These are phyloP conservation scores for Coelogynopora nodosa DNA, from an alignment of 2,888 invertebrate species.

Conservation along the genomic window DNA sequence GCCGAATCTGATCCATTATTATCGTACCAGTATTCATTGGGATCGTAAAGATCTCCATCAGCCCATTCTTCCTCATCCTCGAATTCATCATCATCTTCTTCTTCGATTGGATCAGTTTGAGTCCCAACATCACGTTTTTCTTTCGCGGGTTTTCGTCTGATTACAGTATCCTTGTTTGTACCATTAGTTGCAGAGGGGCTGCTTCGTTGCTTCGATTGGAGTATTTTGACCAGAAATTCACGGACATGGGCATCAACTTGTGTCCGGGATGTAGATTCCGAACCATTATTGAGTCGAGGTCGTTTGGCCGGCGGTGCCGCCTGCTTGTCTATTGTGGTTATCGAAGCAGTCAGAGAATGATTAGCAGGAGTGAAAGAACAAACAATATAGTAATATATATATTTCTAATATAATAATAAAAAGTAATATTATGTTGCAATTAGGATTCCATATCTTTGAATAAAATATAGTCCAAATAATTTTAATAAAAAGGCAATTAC, in stretches of 20 bases:
- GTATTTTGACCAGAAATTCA: constrained; percentile 2
- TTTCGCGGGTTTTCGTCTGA: background rate
- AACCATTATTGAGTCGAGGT: background rate
- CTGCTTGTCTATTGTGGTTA: background rate
- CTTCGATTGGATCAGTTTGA: background rate
- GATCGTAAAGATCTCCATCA: background rate
- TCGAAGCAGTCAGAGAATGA: background rate
- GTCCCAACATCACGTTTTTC: constrained; percentile 1
- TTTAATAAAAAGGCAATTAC: too few relatives aligned
- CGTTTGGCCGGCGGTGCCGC: background rate
- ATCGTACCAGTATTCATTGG: constrained; percentile 1
- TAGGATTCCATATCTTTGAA: too few relatives aligned
- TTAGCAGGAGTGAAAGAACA: background rate
- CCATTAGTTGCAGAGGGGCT: background rate
- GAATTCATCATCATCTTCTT: background rate
- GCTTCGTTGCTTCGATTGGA: background rate
- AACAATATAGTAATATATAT: background rate
- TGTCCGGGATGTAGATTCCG: background rate
- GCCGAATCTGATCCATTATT: background rate
- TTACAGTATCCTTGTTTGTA: background rate
- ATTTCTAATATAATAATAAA: too few relatives aligned
- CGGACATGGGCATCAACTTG: background rate
- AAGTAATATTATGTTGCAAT: too few relatives aligned
- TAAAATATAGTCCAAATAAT: too few relatives aligned
- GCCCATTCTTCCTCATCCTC: background rate